Evolutionary conservation across 2,797 vertebrate genomes (phyloP), one percentile per base, ranked within the genome.

Genomic region (Gymnoscopelus braueri): DNA sequence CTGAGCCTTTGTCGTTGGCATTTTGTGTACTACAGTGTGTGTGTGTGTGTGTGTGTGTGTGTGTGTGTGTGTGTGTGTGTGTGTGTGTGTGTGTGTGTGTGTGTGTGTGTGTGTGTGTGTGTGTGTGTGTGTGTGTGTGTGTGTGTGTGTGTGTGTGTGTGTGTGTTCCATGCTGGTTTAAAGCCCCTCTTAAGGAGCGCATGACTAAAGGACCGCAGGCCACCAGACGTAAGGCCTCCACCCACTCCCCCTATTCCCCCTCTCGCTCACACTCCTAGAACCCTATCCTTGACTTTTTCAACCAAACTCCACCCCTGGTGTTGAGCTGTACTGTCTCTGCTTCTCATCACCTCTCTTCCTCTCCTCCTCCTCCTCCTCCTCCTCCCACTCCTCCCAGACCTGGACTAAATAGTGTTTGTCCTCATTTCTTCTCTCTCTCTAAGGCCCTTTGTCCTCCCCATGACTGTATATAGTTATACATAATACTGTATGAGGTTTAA

Each of bases 181-280:
- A 75, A 61, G 78, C 62, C 52, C 12, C 58, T 51, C 14, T 77
- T 79, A 77, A 5, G 59, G 53, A 65, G 51, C 52, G 60, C 80
- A 85, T 84, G 77, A 81, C 69, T 83, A 75, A 85, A 84, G 73
- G 65, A 54, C 69, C 19, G 1, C 81, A 78, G 80, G 82, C 74
- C 67, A 53, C 72, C 80, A 85, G 82, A 82, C 76, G 12, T 55
- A 67, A 69, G 19, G 75, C 77, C 86, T 81, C 76, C 79, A 63
- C 58, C 24, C n/a, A 67, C 71, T 62, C 65, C 23, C 53, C n/a
- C 48, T 44, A 11, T 32, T 19, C n/a, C 39, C 39, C 59, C 15
- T n/a, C 6, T 60, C 9, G 39, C 59, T 23, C 44, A 4, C 39
- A 44, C 39, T 44, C 8, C 39, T 10, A 44, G 39, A 44, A 44